Conservation (phyloP, 2,888 invertebrate species). For the Drosophila mettleri region DNA sequence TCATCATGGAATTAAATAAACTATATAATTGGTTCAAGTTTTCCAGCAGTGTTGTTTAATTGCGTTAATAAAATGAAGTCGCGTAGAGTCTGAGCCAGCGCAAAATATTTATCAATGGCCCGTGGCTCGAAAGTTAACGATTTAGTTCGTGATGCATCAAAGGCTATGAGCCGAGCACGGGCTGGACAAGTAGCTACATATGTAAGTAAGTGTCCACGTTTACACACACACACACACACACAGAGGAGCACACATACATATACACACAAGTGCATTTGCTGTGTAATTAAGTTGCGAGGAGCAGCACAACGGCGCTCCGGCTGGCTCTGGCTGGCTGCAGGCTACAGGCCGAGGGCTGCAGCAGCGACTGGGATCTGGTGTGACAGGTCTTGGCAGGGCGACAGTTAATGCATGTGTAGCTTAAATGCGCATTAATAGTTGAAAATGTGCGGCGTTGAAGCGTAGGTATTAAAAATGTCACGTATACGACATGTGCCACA, state of each 20-base stretch:
- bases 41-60: conserved; percentile 64
- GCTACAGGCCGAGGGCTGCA: conserved; percentile 2
- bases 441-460: conserved; percentile 79
- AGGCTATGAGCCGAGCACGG: conserved; percentile 19
- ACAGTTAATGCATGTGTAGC: conserved; percentile 75
- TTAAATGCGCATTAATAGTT: conserved; percentile 79
- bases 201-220: conserved; percentile 29
- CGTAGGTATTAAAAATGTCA: conserved; percentile 78
- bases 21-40: conserved; percentile 79
- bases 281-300: conserved; percentile 64
- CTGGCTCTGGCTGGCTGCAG: conserved; percentile 27
- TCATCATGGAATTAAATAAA: conserved; percentile 66
- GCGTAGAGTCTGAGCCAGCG: conserved; percentile 44
- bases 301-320: conserved; percentile 23
- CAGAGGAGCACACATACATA: neutral
- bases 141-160: conserved; percentile 36
- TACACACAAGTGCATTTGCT: conserved; percentile 11
- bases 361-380: conserved; percentile 10
- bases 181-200: conserved; percentile 20
- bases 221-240: conserved; percentile 22
- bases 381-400: conserved; percentile 34
- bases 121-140: conserved; percentile 11
- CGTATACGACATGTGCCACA: conserved; percentile 79
- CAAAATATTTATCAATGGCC: conserved; percentile 35
- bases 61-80: conserved; percentile 66